Base-by-base conservation (phyloP, 1,140 invertebrate genomes). In the Orius laevigatus region DNA sequence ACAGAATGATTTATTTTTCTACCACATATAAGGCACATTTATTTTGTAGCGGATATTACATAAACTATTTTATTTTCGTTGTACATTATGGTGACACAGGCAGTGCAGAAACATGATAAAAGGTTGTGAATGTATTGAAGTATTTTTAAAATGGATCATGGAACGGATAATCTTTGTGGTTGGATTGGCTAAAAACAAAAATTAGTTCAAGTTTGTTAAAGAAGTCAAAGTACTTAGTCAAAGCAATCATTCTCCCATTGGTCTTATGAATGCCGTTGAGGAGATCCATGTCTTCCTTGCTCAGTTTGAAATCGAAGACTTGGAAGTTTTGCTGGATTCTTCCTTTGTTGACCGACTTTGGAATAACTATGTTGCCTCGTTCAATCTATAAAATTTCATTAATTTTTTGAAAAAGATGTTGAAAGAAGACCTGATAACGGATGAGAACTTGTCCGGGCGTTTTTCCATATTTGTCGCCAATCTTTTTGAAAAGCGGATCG, bases 281-380 rank as follows among this genome's bases (percentile, higher is more conserved):
- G 19, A 56, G 51, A 5, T 55, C 55, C 14, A 65, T 58, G 45
- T 79, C 75, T 31, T 73, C 72, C 5, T 63, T 52, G 5, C 67
- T 64, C 46, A 86, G 59, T 48, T 69, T 62, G 59, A 85, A 86
- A 59, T 82, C 77, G 59, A 78, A 81, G 36, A 84, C 70, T 46
- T 79, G 59, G 55, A 81, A 70, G 59, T 89, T 89, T 39, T 77
- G 68, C 52, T 67, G 62, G 39, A 87, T 77, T 49, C 83, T 70
- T 1, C 66, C 62, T 56, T 76, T 73, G 12, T 70, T 83, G 8
- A 79, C 75, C 5, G 80, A 65, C 71, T 80, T 79, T n/a, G 75
- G 75, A 53, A 79, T 74, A 10, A 70, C 65, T 46, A 70, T 62
- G 15, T 71, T 53, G 3, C 66, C 70, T 39, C 67, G 59, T 58